These are phyloP conservation scores for Meliscaeva auricollis DNA, from an alignment of 2,888 invertebrate species.

Conservation along the genomic window DNA sequence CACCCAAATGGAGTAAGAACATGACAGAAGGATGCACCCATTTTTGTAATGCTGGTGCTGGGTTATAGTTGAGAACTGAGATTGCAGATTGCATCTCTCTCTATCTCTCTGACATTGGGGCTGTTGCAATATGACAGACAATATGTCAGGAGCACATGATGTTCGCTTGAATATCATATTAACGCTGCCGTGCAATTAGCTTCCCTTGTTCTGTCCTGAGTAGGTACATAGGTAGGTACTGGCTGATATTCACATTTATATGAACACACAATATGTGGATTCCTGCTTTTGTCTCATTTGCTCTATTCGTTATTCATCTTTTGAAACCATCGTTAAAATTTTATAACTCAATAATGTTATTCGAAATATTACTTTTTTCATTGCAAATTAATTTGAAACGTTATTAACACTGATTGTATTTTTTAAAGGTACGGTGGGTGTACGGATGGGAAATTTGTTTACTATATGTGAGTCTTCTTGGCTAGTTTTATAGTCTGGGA, in stretches of 20 bases:
- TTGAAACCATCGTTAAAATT: constrained; percentile 57
- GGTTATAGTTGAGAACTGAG: constrained; percentile 32
- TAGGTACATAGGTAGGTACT: constrained; percentile 1
- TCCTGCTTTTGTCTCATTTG: constrained; percentile 20
- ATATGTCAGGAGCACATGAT: constrained; percentile 73
- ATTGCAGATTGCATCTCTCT: constrained; percentile 34
- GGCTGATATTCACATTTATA: constrained; percentile 45
- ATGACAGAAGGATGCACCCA: constrained; percentile 64
- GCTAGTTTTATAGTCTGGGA: too few species aligned
- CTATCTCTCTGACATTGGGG: not conserved
- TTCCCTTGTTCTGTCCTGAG: constrained; percentile 72
- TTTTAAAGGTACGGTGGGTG: too few species aligned
- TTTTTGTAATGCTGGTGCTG: constrained; percentile 52
- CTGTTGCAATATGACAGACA: constrained; percentile 56
- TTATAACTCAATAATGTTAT: constrained; percentile 68
- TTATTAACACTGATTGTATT: too few species aligned
- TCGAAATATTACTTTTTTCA: constrained; percentile 32
- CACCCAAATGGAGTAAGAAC: constrained; percentile 37
- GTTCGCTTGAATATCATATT: constrained; percentile 77
- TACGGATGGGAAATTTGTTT: too few species aligned
- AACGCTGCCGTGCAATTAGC: constrained; percentile 77
- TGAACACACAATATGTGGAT: constrained; percentile 2
- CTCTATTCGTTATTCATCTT: constrained; percentile 61
- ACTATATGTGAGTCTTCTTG: too few species aligned
- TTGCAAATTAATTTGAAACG: constrained; percentile 13